phyloP scores from a whole-genome alignment of 1,140 invertebrate species.

The Drosophila azteca region DNA sequence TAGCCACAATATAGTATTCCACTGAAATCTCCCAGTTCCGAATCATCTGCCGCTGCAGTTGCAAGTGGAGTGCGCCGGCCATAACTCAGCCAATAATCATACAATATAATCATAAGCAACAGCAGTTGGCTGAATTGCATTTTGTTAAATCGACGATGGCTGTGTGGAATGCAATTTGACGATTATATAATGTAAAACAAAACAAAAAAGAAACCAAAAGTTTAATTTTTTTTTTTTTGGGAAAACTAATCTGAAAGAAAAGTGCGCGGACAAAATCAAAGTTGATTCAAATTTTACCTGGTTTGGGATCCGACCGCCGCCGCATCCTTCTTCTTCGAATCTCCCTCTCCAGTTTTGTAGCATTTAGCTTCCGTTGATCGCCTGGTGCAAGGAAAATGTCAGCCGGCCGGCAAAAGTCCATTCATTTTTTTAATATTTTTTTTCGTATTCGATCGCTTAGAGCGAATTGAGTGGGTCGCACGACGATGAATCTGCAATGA shows the following conservation, averaged over 20 bases:
- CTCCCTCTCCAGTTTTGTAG: too few species aligned
- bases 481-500: too few species aligned
- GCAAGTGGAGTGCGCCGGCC: too few species aligned
- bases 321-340: too few species aligned
- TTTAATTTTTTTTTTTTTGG: too few species aligned
- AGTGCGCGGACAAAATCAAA: constrained; percentile 46
- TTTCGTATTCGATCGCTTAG: too few species aligned
- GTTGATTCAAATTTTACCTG: too few species aligned
- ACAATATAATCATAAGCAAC: constrained; percentile 18
- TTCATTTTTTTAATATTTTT: too few species aligned
- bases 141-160: constrained; percentile 51
- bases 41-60: too few species aligned
- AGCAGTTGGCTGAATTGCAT: constrained; percentile 44
- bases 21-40: too few species aligned
- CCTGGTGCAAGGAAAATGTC: constrained; percentile 25
- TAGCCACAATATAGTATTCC: constrained; percentile 17
- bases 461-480: too few species aligned
- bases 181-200: constrained; percentile 46
- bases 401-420: constrained; percentile 39
- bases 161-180: constrained; percentile 54
- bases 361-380: constrained; percentile 24
- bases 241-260: neutral
- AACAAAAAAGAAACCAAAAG: constrained; percentile 18
- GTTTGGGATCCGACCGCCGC: too few species aligned
- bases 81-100: neutral